A percentile compares a stretch with the other conserved stretches of the same genome.
Conservation (phyloP, 2,797 vertebrate genomes). For the Halcyon chelicuti region DNA sequence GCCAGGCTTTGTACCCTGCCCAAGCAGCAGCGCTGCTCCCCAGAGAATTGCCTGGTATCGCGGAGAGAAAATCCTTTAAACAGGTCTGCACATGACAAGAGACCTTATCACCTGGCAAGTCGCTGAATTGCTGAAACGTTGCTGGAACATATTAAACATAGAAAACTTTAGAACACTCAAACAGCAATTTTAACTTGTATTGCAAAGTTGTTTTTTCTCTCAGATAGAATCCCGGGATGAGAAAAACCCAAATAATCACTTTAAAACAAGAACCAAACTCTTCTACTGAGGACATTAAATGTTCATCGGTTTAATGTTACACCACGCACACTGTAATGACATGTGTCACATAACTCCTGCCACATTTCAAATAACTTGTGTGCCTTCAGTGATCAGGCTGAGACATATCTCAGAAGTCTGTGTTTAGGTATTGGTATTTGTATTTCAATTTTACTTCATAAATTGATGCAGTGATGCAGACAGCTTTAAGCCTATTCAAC, state of each 20-base stretch:
- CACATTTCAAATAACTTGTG: neutral
- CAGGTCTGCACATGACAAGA: neutral
- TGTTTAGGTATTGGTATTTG: neutral
- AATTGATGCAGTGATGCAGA: neutral
- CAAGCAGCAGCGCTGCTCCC: fast-evolving
- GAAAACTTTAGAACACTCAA: neutral
- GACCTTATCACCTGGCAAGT: neutral
- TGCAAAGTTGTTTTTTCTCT: neutral
- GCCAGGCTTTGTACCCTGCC: neutral
- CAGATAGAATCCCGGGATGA: neutral
- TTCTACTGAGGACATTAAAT: neutral
- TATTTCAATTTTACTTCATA: neutral
- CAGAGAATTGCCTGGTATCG: neutral
- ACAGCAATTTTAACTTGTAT: neutral
- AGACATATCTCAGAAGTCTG: neutral
- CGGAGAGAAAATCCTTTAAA: neutral
- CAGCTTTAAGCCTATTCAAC: neutral
- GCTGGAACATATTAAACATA: neutral
- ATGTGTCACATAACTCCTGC: neutral
- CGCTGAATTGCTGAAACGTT: neutral
- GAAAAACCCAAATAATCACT: neutral
- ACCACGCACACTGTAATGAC: neutral
- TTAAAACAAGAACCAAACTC: neutral
- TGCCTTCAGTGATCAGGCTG: neutral
- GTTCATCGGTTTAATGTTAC: neutral